Base-by-base conservation (phyloP, 2,113 vertebrate species). In the Thunnus maccoyii region DNA sequence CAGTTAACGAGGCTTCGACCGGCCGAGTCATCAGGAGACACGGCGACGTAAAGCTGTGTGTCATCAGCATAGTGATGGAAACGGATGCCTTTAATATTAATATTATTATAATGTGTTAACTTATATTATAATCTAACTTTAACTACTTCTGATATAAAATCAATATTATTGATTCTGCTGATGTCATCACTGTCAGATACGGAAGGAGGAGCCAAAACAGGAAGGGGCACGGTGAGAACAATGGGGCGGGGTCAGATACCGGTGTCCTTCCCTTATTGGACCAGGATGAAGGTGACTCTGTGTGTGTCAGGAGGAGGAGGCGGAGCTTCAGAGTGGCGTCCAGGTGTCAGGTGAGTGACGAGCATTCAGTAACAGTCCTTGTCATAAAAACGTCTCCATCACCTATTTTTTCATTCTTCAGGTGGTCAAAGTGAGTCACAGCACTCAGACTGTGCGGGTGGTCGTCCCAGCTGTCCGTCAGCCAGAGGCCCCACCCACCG, bases 391-490 rank as follows among this genome's bases (percentile, higher is more conserved):
- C 1, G 0, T n/a, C 68, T 65, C 15, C 46, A 14, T 51, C 1
- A 78, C 48, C 32, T 12, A 5, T 5, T 18, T 15, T 12, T 68
- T 63, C 22, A 4, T 60, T 14, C 17, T 18, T 10, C 80, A 93
- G 92, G 94, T 96, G 50, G 96, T 96, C 20, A 98, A 97, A 89
- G 95, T 97, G 30, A 97, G 95, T 82, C 96, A 96, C 64, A 93
- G 95, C 72, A 98, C 96, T 50, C 97, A 98, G 61, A 97, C 97
- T 2, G 93, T 92, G 47, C 78, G 85, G 11, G 44, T 93, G 62
- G 94, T 91, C 27, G 92, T 94, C 72, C 95, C 96, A 10, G 72
- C 94, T 27, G 89, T 95, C 48, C 96, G 95, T 86, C 94, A 87
- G 52, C 93, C 88, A 85, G 87, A 94, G 20, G 63, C 72, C 36